Percentiles rank a stretch among this genome's conserved stretches.
Evolutionary conservation across 2,888 invertebrate species (phyloP).

Genomic region (Drosophila suboccidentalis): DNA sequence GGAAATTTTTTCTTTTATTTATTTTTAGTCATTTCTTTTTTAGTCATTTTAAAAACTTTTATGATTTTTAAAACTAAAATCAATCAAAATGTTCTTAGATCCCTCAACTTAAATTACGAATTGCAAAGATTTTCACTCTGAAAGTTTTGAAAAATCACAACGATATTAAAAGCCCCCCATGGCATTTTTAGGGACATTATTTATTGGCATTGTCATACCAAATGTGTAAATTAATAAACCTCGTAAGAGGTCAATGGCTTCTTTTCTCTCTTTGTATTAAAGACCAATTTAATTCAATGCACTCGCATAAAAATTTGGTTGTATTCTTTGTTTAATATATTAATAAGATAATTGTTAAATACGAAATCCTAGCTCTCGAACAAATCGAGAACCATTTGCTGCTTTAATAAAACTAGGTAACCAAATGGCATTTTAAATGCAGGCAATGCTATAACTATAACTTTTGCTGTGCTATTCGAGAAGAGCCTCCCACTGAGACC

Average conservation of each 20-base stretch:
- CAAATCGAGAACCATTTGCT: background rate
- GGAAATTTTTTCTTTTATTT: background rate
- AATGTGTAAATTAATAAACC: background rate
- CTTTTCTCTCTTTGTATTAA: background rate
- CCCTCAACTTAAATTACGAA: background rate
- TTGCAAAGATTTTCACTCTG: background rate
- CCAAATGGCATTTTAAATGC: no score
- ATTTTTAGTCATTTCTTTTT: no score
- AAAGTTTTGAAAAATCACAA: background rate
- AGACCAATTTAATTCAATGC: background rate
- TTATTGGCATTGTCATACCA: conserved; percentile 6
- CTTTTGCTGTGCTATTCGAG: background rate
- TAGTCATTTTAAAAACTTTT: background rate
- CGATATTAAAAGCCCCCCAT: background rate
- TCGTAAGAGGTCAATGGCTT: conserved; percentile 3
- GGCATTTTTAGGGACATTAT: background rate
- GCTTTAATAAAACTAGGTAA: no score
- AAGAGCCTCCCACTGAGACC: background rate
- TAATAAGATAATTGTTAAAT: no score
- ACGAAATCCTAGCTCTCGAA: no score
- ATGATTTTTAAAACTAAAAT: background rate
- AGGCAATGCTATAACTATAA: no score
- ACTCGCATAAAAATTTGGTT: background rate
- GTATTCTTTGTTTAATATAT: no score
- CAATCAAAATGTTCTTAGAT: background rate